Conservation (phyloP, 2,888 invertebrate species). For the Macrophya alboannulata region DNA sequence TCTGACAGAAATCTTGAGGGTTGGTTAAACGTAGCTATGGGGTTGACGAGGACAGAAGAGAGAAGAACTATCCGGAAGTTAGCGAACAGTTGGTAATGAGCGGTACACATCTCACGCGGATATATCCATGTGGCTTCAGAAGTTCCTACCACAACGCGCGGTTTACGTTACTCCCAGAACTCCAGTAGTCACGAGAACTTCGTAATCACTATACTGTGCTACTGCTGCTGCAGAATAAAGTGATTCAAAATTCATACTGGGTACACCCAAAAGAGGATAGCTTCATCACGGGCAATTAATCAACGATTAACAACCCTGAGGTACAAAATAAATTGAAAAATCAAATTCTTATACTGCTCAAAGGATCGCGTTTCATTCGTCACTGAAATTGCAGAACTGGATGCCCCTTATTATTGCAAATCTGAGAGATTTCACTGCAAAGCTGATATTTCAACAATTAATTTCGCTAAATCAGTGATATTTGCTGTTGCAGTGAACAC, state of each 20-base stretch:
- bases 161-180: constrained; percentile 35
- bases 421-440: no score
- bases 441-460: no score
- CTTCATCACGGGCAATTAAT: not conserved
- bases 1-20: not conserved
- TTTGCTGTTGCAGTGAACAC: no score
- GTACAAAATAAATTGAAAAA: not conserved
- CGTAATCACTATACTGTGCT: constrained; percentile 2
- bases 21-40: not conserved
- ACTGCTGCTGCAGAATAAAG: not conserved
- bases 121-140: constrained; percentile 31
- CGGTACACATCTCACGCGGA: constrained; percentile 68
- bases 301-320: not conserved
- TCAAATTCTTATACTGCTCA: not conserved
- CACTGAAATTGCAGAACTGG: no score
- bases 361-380: not conserved
- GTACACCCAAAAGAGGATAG: not conserved
- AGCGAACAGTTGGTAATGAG: constrained; percentile 75
- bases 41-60: constrained; percentile 29
- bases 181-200: constrained; percentile 22
- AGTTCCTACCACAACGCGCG: constrained; percentile 33
- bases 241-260: constrained; percentile 27
- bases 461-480: no score
- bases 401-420: no score
- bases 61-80: constrained; percentile 72